A percentile compares a stretch with the other conserved stretches of the same genome.
phyloP scores from a whole-genome alignment of 2,113 vertebrate species.

The Barnardius zonarius region DNA sequence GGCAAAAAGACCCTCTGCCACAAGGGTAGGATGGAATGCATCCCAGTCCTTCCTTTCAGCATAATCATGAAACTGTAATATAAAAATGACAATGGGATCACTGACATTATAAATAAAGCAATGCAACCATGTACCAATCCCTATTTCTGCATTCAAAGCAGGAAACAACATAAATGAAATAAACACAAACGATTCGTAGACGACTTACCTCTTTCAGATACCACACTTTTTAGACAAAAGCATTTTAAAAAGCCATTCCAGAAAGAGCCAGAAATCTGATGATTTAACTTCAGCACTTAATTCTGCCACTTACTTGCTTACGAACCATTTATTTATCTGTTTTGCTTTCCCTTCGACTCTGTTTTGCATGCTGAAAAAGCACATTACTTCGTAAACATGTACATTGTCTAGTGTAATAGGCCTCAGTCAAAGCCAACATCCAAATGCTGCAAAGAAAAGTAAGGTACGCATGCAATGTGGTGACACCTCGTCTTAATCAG shows the following conservation, averaged over 20 bases:
- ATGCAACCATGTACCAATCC: neutral
- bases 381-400: neutral
- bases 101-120: neutral
- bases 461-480: neutral
- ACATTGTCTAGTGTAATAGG: neutral
- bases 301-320: neutral
- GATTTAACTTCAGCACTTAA: neutral
- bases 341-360: neutral
- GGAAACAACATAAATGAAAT: neutral
- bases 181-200: neutral
- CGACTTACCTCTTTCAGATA: neutral
- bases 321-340: neutral
- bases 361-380: neutral
- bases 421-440: neutral
- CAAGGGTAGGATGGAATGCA: slow-evolving; percentile 94
- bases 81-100: slow-evolving; percentile 60
- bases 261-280: neutral
- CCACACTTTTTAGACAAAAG: neutral
- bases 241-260: neutral
- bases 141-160: neutral
- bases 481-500: neutral
- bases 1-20: slow-evolving; percentile 96
- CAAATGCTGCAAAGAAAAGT: neutral
- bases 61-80: slow-evolving; percentile 75
- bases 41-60: slow-evolving; percentile 96